These are phyloP conservation scores for Aphaenogaster floridana DNA, from an alignment of 1,140 invertebrate genomes.

Conservation along the genomic window DNA sequence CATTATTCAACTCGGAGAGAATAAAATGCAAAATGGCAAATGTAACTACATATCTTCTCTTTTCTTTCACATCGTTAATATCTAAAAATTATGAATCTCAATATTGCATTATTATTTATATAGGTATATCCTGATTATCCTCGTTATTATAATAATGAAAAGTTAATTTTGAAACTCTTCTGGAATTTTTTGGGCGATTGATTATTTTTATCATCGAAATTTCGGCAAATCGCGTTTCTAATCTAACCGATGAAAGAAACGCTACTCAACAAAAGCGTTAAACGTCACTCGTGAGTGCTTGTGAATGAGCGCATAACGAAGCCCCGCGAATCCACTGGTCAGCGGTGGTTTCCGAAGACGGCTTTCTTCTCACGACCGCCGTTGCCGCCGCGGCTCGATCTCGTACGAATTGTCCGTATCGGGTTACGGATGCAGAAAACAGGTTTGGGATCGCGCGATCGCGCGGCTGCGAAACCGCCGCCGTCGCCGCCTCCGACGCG, in stretches of 20 bases:
- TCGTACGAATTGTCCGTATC: constrained; percentile 64
- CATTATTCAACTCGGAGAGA: background rate
- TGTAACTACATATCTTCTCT: background rate
- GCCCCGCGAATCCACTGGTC: constrained; percentile 23
- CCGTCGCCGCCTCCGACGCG: constrained; percentile 10
- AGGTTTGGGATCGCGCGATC: constrained; percentile 62
- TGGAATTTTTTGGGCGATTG: background rate
- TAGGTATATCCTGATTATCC: background rate
- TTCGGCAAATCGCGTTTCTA: background rate
- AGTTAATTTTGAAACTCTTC: background rate
- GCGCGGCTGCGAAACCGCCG: constrained; percentile 1
- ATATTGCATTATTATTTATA: background rate
- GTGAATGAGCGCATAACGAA: constrained; percentile 14
- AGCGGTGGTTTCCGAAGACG: constrained; percentile 37
- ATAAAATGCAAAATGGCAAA: background rate
- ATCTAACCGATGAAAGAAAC: background rate
- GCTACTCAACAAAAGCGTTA: background rate
- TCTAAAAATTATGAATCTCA: background rate
- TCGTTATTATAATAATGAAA: background rate
- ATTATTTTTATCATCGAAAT: background rate
- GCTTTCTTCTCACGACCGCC: constrained; percentile 47
- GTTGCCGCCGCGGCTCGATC: constrained; percentile 40
- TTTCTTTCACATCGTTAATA: background rate
- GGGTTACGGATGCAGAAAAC: constrained; percentile 66
- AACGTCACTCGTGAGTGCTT: background rate